Base-by-base conservation (phyloP, 2,113 vertebrate genomes). In the Dipodomys merriami region DNA sequence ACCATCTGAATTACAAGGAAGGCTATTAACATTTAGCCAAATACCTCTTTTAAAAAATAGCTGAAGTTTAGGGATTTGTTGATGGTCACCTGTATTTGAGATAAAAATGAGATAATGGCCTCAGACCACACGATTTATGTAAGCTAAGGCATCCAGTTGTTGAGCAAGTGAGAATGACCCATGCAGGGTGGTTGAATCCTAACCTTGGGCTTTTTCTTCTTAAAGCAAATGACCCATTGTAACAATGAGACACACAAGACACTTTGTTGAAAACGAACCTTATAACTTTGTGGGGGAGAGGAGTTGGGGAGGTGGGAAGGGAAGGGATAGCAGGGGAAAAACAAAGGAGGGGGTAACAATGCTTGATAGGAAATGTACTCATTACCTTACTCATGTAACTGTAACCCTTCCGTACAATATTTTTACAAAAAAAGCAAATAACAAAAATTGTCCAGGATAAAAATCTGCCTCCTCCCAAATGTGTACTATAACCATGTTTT, bases 21-120 rank as follows among this genome's bases (percentile, higher is more conserved):
- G n/a, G 8, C 64, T 84, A 72, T 29, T 80, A 27, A 83, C 44
- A 62, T 91, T 90, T 91, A 71, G 67, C 19, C 2, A 35, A 88
- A 83, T 72, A 88, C n/a, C 29, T 9, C 69, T 33, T 19, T 35
- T 57, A 57, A 23, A 65, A 79, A 69, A 81, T 16, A 33, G 57
- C 39, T 73, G 68, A 79, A 39, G 68, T 25, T 39, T 90, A 91
- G 80, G 46, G 35, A 65, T 30, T 91, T 88, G 18, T 86, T 49
- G 25, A 85, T 64, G 25, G 73, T 88, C 68, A 57, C 13, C 1
- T 78, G 57, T 57, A 29, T 73, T 73, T 86, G 73, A 62, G 9
- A 89, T 30, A 6, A 11, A 7, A 91, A 30, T 44, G 79, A 84
- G 64, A 86, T 13, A 57, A 57, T 4, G 53, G 4, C 15, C 4